These are phyloP conservation scores for Vollenhovia emeryi DNA, from an alignment of 1,140 invertebrate species.

Conservation along the genomic window DNA sequence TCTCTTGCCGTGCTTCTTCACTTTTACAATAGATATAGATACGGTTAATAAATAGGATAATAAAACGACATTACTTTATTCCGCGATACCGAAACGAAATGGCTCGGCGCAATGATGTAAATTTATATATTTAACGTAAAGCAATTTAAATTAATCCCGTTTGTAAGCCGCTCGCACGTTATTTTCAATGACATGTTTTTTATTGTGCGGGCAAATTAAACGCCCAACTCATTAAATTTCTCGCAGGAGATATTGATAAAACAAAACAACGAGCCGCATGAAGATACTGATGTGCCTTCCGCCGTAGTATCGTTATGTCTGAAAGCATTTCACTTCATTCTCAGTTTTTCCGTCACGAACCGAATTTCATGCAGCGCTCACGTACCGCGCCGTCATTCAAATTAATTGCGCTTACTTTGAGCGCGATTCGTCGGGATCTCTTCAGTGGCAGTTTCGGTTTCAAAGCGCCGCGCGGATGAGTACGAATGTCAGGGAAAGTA, in stretches of 20 bases:
- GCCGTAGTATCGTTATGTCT: constrained; percentile 22
- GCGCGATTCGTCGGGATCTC: constrained; percentile 36
- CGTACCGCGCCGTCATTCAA: constrained; percentile 39
- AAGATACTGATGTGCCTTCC: constrained; percentile 21
- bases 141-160: constrained; percentile 10
- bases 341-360: constrained; percentile 51
- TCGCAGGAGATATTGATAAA: constrained; percentile 2
- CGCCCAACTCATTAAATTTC: not conserved
- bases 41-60: not conserved
- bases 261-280: not conserved
- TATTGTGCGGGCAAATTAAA: not conserved
- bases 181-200: not conserved
- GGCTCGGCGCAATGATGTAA: not conserved
- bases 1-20: not conserved
- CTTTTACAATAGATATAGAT: not conserved
- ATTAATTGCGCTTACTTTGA: constrained; percentile 56
- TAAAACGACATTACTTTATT: not conserved
- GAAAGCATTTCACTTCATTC: constrained; percentile 32
- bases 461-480: constrained; percentile 16
- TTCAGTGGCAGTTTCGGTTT: constrained; percentile 52
- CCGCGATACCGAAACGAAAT: not conserved
- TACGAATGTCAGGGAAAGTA: constrained; percentile 50
- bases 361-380: constrained; percentile 44
- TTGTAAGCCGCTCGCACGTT: not conserved
- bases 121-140: not conserved